Evolutionary conservation across 1,140 invertebrate species (phyloP).

Genomic region (Cherax destructor): DNA sequence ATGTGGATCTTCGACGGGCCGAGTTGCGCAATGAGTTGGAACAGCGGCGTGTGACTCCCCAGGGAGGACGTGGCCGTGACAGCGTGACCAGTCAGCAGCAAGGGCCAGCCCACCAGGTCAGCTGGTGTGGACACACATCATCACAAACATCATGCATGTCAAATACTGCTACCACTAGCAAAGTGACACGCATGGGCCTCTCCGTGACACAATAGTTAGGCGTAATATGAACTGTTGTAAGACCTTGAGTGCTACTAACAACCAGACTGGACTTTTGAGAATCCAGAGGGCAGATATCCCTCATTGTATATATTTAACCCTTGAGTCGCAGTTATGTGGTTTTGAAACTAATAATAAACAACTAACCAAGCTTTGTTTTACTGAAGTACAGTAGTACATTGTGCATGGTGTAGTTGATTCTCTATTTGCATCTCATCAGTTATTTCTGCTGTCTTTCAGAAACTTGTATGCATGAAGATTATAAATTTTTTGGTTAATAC

Average conservation of each 20-base stretch:
- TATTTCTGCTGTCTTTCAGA: neutral
- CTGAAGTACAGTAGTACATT: conserved; percentile 13
- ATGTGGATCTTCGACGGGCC: conserved; percentile 80
- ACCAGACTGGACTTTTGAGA: conserved; percentile 6
- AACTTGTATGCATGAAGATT: neutral
- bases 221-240: conserved; percentile 22
- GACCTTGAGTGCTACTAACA: conserved; percentile 32
- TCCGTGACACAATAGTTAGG: conserved; percentile 33
- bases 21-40: conserved; percentile 76
- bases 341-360: conserved; percentile 32
- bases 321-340: conserved; percentile 22
- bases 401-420: conserved; percentile 18
- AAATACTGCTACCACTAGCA: conserved; percentile 15
- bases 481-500: neutral
- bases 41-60: conserved; percentile 76
- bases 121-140: conserved; percentile 37
- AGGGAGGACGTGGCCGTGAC: conserved; percentile 33
- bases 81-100: conserved; percentile 59
- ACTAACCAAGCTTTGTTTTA: conserved; percentile 7
- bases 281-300: conserved; percentile 28
- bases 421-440: neutral
- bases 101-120: conserved; percentile 49
- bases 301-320: conserved; percentile 9
- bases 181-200: conserved; percentile 33
- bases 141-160: conserved; percentile 26